Percentiles rank a stretch among this genome's conserved stretches.
These are phyloP conservation scores for Julus scandinavius DNA, from an alignment of 2,888 invertebrate genomes.

Conservation along the genomic window DNA sequence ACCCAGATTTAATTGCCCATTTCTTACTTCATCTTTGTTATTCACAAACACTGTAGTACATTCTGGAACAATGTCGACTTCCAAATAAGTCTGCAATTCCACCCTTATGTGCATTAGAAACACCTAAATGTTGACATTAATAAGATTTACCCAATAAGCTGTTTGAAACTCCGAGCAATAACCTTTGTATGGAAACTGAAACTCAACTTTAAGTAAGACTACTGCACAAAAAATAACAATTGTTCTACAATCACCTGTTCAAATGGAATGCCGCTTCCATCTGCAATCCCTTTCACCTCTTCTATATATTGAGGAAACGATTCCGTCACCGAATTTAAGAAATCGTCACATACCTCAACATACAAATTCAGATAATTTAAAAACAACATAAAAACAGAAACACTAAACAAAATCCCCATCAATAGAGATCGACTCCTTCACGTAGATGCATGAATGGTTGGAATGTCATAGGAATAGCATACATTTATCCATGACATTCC, in stretches of 20 bases:
- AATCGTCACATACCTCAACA: slow-evolving; percentile 83
- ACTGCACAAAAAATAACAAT: too few relatives aligned
- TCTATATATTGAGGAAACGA: slow-evolving; percentile 84
- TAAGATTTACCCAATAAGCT: background rate
- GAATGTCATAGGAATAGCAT: background rate
- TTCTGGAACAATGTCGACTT: slow-evolving; percentile 70
- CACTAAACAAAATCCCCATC: background rate
- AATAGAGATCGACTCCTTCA: background rate
- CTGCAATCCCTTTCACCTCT: slow-evolving; percentile 86
- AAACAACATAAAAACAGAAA: background rate
- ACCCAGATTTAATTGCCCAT: background rate
- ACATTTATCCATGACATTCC: background rate
- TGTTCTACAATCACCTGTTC: slow-evolving; percentile 73
- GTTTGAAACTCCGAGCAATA: background rate
- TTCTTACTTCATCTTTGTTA: slow-evolving; percentile 73
- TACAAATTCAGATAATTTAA: slow-evolving; percentile 65
- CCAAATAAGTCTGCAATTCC: slow-evolving; percentile 74
- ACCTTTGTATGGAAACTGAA: too few relatives aligned
- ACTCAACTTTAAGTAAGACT: too few relatives aligned
- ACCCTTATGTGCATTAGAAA: slow-evolving; percentile 88
- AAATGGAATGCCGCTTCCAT: slow-evolving; percentile 85
- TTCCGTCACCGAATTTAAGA: slow-evolving; percentile 74
- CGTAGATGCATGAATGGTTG: background rate
- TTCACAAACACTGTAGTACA: slow-evolving; percentile 83
- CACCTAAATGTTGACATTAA: slow-evolving; percentile 71